These are phyloP conservation scores for Chromoteleia sp. DNA, from an alignment of 2,888 invertebrate genomes.

Conservation along the genomic window DNA sequence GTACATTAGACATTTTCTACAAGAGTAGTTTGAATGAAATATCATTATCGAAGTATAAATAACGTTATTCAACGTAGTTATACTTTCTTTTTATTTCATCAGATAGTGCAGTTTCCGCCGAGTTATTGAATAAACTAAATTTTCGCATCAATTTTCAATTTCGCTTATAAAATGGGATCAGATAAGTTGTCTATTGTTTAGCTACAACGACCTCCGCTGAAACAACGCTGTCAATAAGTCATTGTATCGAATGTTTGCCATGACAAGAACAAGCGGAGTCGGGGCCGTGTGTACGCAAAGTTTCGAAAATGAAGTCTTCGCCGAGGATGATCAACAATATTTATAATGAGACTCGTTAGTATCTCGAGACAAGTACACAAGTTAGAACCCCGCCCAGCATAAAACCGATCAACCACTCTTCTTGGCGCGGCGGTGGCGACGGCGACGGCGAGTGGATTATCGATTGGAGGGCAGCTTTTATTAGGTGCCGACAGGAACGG, in stretches of 20 bases:
- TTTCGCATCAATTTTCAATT: too few species aligned
- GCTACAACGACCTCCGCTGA: background rate
- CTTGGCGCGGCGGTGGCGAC: constrained; percentile 39
- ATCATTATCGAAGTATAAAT: too few species aligned
- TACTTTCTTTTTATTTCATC: too few species aligned
- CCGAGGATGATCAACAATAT: constrained; percentile 44
- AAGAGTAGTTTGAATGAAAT: too few species aligned
- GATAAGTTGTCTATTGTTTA: background rate
- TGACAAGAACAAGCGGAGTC: constrained; percentile 6
- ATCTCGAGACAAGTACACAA: constrained; percentile 46
- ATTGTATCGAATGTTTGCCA: background rate
- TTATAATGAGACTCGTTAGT: constrained; percentile 59
- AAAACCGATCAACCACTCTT: constrained; percentile 55
- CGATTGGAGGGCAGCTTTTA: constrained; percentile 61
- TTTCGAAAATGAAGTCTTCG: constrained; percentile 39
- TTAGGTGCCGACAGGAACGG: constrained; percentile 58
- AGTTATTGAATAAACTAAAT: too few species aligned
- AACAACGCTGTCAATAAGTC: constrained; percentile 22
- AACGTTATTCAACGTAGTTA: too few species aligned
- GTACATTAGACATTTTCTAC: too few species aligned
- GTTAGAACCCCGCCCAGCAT: constrained; percentile 45
- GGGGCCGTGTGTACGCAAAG: constrained; percentile 14
- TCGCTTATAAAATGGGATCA: background rate
- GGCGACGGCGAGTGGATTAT: constrained; percentile 54
- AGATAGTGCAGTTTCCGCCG: too few species aligned